Percentiles rank a stretch among this genome's conserved stretches.
Evolutionary conservation across 1,140 invertebrate genomes (phyloP).

Genomic region (Bombus pascuorum): DNA sequence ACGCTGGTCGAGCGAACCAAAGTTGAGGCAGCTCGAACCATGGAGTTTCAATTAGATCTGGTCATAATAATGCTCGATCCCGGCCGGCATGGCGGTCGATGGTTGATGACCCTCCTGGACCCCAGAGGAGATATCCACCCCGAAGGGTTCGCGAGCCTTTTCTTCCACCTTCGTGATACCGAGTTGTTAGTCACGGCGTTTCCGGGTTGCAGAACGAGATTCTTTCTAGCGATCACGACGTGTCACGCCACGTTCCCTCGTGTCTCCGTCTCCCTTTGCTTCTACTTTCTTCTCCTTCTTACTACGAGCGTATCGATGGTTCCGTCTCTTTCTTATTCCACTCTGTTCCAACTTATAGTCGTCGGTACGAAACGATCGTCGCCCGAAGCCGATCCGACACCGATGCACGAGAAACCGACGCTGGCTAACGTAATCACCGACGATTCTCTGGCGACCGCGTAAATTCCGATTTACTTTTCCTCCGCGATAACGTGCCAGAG

Average conservation of each 20-base stretch:
- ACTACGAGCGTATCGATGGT: neutral
- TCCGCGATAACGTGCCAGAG: neutral
- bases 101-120: conserved; percentile 71
- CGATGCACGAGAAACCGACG: conserved; percentile 44
- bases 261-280: neutral
- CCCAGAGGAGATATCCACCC: conserved; percentile 66
- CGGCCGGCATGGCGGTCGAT: conserved; percentile 59
- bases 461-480: neutral
- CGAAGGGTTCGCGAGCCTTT: conserved; percentile 64
- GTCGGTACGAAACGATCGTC: conserved; percentile 21
- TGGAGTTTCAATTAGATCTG: conserved; percentile 74
- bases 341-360: neutral
- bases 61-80: conserved; percentile 69
- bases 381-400: conserved; percentile 43
- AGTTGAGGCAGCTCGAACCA: conserved; percentile 2
- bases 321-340: conserved; percentile 3
- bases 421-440: neutral
- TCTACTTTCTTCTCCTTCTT: neutral
- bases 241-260: conserved; percentile 61
- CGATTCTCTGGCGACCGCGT: no score
- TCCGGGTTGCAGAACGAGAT: conserved; percentile 70
- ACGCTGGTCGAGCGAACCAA: no score
- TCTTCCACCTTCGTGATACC: conserved; percentile 72
- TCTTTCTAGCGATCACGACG: conserved; percentile 67
- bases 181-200: conserved; percentile 73